Percentiles rank a stretch among this genome's conserved stretches.
phyloP scores from a whole-genome alignment of 2,797 vertebrate species.

The Anguilla anguilla region DNA sequence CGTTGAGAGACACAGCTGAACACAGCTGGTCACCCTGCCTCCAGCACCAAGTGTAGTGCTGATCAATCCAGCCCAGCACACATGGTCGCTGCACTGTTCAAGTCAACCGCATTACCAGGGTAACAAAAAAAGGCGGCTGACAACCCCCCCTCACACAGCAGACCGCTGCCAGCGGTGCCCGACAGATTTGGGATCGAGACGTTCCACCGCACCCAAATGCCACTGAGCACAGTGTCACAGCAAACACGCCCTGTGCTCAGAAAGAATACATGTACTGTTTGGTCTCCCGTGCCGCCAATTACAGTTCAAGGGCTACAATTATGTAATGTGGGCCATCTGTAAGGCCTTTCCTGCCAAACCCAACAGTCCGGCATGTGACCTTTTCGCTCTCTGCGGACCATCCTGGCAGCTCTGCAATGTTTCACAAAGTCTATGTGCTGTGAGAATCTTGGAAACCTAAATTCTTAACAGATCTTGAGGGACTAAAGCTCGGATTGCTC shows the following conservation, averaged over 20 bases:
- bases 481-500: background rate
- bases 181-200: background rate
- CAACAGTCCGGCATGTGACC: constrained; percentile 7
- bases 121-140: background rate
- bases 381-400: constrained; percentile 15
- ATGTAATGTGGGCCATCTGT: constrained; percentile 29
- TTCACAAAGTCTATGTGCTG: background rate
- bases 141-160: background rate
- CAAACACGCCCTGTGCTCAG: background rate
- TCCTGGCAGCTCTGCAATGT: background rate
- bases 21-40: background rate
- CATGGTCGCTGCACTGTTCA: background rate
- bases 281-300: background rate
- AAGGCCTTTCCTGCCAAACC: constrained; percentile 13
- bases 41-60: background rate
- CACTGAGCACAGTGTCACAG: background rate
- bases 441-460: constrained; percentile 5
- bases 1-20: background rate
- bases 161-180: background rate
- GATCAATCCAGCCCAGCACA: background rate
- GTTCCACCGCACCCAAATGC: constrained; percentile 18
- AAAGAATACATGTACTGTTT: constrained; percentile 11
- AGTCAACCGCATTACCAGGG: background rate
- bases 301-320: constrained; percentile 24
- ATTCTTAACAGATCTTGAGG: constrained; percentile 5